Conservation (phyloP, 2,113 vertebrate species). For the Semicossyphus pulcher region DNA sequence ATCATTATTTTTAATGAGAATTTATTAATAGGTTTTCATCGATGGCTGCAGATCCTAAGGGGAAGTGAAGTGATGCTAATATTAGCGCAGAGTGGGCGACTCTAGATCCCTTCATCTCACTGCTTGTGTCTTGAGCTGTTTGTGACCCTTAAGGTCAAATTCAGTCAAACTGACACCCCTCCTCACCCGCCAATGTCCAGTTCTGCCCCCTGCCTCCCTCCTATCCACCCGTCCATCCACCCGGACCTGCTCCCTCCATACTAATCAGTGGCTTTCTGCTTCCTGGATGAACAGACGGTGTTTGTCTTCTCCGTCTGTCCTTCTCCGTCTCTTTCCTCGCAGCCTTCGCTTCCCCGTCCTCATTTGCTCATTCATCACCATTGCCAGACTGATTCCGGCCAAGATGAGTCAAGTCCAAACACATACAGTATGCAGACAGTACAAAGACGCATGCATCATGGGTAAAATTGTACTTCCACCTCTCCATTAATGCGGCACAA, state of each 20-base stretch:
- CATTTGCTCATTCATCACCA: background rate
- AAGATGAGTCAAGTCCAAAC: too few relatives aligned
- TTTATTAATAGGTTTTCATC: constrained; percentile 72
- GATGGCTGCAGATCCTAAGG: constrained; percentile 19
- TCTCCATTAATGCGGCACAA: constrained; percentile 12
- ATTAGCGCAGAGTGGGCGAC: constrained; percentile 19
- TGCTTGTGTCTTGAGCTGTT: background rate
- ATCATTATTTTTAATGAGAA: constrained; percentile 75
- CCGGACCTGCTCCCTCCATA: constrained; percentile 82
- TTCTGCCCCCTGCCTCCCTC: constrained; percentile 50
- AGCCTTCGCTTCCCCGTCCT: background rate
- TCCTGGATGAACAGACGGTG: constrained; percentile 65
- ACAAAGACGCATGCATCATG: background rate
- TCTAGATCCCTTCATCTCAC: constrained; percentile 14
- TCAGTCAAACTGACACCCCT: constrained; percentile 9
- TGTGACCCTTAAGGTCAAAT: constrained; percentile 14
- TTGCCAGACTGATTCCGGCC: background rate
- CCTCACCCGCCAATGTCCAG: background rate
- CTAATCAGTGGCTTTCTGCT: constrained; percentile 87
- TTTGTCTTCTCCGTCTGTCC: constrained; percentile 55
- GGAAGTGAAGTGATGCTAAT: constrained; percentile 64
- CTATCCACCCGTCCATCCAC: constrained; percentile 50
- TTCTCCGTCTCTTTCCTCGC: constrained; percentile 61
- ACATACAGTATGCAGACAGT: background rate
- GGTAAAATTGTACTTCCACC: constrained; percentile 1